Conservation (phyloP, 2,888 invertebrate species). For the Dryomyza anilis region DNA sequence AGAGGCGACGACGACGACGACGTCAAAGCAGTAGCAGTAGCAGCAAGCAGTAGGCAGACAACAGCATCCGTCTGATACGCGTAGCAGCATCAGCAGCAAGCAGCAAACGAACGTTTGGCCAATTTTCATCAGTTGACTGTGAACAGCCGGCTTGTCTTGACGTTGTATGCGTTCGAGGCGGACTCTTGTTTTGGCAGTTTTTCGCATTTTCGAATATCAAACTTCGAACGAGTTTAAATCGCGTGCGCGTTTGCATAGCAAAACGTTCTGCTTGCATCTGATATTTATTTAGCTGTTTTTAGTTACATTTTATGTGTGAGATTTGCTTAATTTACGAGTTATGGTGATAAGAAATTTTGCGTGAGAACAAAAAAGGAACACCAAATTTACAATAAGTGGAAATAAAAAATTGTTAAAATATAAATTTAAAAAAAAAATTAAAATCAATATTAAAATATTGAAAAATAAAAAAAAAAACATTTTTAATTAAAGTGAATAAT, state of each 20-base stretch:
- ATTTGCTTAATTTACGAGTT: background rate
- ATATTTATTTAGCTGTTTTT: too few relatives aligned
- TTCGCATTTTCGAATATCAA: slow-evolving; percentile 19
- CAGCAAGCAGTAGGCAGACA: slow-evolving; percentile 14
- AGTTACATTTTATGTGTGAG: background rate
- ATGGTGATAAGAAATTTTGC: background rate
- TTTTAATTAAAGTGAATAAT: background rate
- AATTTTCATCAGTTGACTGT: slow-evolving; percentile 54
- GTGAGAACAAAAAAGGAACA: background rate
- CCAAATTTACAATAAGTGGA: background rate
- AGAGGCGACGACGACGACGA: slow-evolving; percentile 6
- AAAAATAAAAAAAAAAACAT: background rate
- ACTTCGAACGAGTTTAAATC: slow-evolving; percentile 28
- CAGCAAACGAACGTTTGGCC: too few relatives aligned
- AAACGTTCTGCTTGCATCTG: too few relatives aligned
- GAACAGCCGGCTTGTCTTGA: slow-evolving; percentile 58
- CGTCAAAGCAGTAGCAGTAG: slow-evolving; percentile 23
- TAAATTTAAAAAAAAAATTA: background rate
- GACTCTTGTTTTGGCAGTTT: background rate
- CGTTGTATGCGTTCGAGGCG: slow-evolving; percentile 39
- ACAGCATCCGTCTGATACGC: slow-evolving; percentile 16
- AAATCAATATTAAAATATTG: background rate
- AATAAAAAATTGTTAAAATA: too few relatives aligned
- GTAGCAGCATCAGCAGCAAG: too few relatives aligned
- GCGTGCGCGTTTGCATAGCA: slow-evolving; percentile 42